Evolutionary conservation across 1,140 invertebrate species (phyloP).

Genomic region (Orussus abietinus): DNA sequence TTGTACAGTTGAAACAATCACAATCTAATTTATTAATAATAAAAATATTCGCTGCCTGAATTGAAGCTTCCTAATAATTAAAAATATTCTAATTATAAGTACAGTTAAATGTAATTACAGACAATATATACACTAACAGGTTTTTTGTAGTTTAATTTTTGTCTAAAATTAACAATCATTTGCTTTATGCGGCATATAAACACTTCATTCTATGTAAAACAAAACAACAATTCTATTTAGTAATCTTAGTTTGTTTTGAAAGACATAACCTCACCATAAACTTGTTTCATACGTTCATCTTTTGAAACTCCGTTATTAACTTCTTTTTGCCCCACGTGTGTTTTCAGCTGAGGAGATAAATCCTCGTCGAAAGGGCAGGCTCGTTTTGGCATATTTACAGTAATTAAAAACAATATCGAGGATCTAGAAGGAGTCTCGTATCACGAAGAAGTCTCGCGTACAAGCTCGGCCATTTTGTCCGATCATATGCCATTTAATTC

Average conservation of each 20-base stretch:
- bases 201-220: too few relatives aligned
- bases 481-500: not conserved
- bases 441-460: slow-evolving; percentile 3
- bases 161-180: too few relatives aligned
- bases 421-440: not conserved
- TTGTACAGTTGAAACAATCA: too few relatives aligned
- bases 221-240: slow-evolving; percentile 10
- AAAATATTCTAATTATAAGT: too few relatives aligned
- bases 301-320: slow-evolving; percentile 24
- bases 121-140: too few relatives aligned
- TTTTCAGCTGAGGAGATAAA: slow-evolving; percentile 31
- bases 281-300: slow-evolving; percentile 29
- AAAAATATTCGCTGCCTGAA: too few relatives aligned
- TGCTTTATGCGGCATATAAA: too few relatives aligned
- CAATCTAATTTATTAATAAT: too few relatives aligned
- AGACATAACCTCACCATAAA: slow-evolving; percentile 29
- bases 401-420: not conserved
- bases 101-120: too few relatives aligned
- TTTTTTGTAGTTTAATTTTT: too few relatives aligned
- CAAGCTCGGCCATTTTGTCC: not conserved
- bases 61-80: too few relatives aligned
- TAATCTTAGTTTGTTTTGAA: slow-evolving; percentile 8
- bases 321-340: slow-evolving; percentile 34
- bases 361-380: slow-evolving; percentile 33
- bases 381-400: slow-evolving; percentile 32